Percentiles rank a stretch among this genome's conserved stretches.
Conservation (phyloP, 2,113 vertebrate genomes). For the Rhinolophus ferrumequinum region DNA sequence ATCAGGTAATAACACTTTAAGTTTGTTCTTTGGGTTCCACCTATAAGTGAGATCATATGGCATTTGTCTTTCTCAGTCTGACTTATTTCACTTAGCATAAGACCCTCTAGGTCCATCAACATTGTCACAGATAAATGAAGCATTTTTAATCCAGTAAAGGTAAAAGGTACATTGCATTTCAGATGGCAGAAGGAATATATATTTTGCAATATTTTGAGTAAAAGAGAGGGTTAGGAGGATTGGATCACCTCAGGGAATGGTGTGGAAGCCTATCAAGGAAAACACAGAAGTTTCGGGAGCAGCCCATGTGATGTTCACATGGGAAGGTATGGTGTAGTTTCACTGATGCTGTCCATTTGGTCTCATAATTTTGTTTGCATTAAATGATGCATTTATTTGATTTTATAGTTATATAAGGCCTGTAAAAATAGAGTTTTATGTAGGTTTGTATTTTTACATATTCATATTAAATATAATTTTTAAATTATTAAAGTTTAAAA, state of each 20-base stretch:
- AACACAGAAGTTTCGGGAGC: rapidly evolving
- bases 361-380: background rate
- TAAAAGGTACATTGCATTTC: background rate
- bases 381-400: background rate
- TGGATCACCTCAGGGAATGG: rapidly evolving
- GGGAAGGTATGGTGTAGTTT: background rate
- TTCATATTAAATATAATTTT: background rate
- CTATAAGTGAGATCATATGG: too few relatives aligned
- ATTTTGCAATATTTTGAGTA: background rate
- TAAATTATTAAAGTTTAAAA: background rate
- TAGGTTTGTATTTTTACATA: background rate
- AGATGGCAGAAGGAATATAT: background rate
- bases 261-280: background rate
- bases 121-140: background rate
- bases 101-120: too few relatives aligned
- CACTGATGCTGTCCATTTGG: background rate
- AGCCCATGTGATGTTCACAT: rapidly evolving
- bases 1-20: background rate
- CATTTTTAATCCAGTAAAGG: background rate
- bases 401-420: background rate
- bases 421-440: background rate
- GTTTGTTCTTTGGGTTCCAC: too few relatives aligned
- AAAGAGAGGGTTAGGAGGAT: background rate
- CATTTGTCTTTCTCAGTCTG: too few relatives aligned
- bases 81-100: too few relatives aligned